phyloP scores from a whole-genome alignment of 1,140 invertebrate genomes.

The Lordiphosa collinella region DNA sequence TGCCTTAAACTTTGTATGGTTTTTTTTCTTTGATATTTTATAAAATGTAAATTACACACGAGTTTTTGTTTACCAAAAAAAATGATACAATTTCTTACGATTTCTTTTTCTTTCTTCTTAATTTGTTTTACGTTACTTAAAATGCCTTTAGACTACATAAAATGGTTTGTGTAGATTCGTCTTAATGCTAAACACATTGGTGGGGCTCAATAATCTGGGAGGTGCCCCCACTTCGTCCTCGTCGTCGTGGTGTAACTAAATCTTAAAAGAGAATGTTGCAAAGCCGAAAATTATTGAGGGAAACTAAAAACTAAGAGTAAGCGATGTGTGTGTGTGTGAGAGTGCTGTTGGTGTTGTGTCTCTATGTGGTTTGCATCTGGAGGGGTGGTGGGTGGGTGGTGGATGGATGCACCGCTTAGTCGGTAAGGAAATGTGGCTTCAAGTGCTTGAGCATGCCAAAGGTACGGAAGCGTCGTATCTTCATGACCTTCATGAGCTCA shows the following conservation, averaged over 20 bases:
- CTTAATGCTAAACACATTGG: slow-evolving; percentile 64
- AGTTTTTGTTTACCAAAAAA: slow-evolving; percentile 37
- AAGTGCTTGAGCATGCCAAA: slow-evolving; percentile 98
- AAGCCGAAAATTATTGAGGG: slow-evolving; percentile 48
- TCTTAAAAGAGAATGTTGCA: slow-evolving; percentile 27
- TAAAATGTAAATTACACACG: slow-evolving; percentile 52
- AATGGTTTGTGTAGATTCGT: slow-evolving; percentile 52
- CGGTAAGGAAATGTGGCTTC: slow-evolving; percentile 90
- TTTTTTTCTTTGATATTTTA: slow-evolving; percentile 60
- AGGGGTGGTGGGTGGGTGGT: slow-evolving; percentile 41
- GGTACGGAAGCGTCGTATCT: slow-evolving; percentile 92
- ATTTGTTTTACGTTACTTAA: slow-evolving; percentile 45
- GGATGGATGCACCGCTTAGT: slow-evolving; percentile 79
- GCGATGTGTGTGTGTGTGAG: slow-evolving; percentile 18
- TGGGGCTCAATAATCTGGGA: slow-evolving; percentile 6
- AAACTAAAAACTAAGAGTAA: slow-evolving; percentile 36
- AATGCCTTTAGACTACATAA: slow-evolving; percentile 65
- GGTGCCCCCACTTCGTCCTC: not conserved
- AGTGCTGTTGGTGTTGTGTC: slow-evolving; percentile 4
- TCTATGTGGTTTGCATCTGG: slow-evolving; percentile 56
- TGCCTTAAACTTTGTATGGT: slow-evolving; percentile 48
- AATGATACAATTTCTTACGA: slow-evolving; percentile 39
- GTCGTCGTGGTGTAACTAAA: slow-evolving; percentile 29
- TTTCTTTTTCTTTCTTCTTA: slow-evolving; percentile 8
- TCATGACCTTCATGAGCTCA: slow-evolving; percentile 92